These are phyloP conservation scores for Mus minutoides DNA, from an alignment of 2,797 vertebrate genomes.

Conservation along the genomic window DNA sequence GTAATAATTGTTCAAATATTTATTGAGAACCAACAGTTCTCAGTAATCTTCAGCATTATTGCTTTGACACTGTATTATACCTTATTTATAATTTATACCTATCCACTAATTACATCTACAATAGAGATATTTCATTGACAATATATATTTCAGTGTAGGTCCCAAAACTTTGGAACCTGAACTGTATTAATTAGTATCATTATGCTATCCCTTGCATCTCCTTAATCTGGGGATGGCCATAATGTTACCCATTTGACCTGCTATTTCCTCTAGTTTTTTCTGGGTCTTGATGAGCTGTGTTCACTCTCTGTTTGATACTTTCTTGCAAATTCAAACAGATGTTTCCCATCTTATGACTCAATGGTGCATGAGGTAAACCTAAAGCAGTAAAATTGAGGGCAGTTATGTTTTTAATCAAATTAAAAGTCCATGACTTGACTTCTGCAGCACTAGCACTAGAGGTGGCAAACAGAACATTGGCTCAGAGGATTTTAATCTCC, in stretches of 20 bases:
- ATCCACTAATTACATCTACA: slow-evolving; percentile 39
- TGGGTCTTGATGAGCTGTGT: slow-evolving; percentile 25
- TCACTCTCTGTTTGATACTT: slow-evolving; percentile 72
- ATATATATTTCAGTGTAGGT: slow-evolving; percentile 49
- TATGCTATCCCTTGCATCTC: slow-evolving; percentile 68
- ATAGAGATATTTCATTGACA: slow-evolving; percentile 21
- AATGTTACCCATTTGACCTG: slow-evolving; percentile 70
- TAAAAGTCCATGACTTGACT: slow-evolving; percentile 81
- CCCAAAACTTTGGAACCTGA: slow-evolving; percentile 58
- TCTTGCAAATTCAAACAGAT: slow-evolving; percentile 84
- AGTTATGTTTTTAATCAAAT: slow-evolving; percentile 83
- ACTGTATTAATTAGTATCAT: slow-evolving; percentile 73
- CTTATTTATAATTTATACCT: slow-evolving; percentile 28
- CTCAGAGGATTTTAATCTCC: slow-evolving; percentile 79
- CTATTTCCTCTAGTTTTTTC: slow-evolving; percentile 67
- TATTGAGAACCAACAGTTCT: slow-evolving; percentile 23
- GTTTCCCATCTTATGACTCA: slow-evolving; percentile 81
- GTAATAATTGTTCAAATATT: slow-evolving; percentile 13
- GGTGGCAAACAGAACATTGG: slow-evolving; percentile 77
- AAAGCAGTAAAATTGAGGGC: slow-evolving; percentile 79
- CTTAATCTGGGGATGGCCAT: slow-evolving; percentile 58
- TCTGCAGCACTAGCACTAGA: slow-evolving; percentile 68
- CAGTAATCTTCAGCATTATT: background rate
- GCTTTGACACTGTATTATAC: background rate
- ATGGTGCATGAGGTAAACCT: slow-evolving; percentile 78